A percentile compares a stretch with the other conserved stretches of the same genome.
These are phyloP conservation scores for Synanthedon andrenaeformis DNA, from an alignment of 2,888 invertebrate genomes.

Conservation along the genomic window DNA sequence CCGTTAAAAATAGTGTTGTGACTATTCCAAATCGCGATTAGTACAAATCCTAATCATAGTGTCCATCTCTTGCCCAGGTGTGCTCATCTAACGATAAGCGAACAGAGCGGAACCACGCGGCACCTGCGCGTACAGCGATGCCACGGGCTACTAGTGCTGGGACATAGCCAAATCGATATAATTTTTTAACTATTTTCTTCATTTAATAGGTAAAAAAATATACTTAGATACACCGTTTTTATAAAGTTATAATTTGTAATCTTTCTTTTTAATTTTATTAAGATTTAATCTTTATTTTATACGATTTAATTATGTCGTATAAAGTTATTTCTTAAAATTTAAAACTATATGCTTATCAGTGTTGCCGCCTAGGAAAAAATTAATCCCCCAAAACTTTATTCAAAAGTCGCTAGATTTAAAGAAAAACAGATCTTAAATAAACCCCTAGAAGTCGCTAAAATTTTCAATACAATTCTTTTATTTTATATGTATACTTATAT, in stretches of 20 bases:
- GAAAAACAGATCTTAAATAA: too few relatives aligned
- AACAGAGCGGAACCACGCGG: slow-evolving; percentile 48
- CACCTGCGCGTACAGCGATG: slow-evolving; percentile 51
- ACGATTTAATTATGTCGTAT: too few relatives aligned
- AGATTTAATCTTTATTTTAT: too few relatives aligned
- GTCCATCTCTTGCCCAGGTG: slow-evolving; percentile 12
- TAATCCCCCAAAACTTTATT: too few relatives aligned
- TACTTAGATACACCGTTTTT: not conserved
- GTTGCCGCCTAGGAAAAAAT: too few relatives aligned
- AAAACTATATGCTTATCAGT: too few relatives aligned
- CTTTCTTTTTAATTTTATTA: not conserved
- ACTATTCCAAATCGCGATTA: slow-evolving; percentile 13
- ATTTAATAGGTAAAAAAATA: not conserved
- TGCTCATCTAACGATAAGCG: slow-evolving; percentile 28
- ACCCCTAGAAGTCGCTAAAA: too few relatives aligned
- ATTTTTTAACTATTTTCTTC: not conserved
- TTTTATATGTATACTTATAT: too few relatives aligned
- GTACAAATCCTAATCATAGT: slow-evolving; percentile 26
- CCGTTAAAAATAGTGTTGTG: not conserved
- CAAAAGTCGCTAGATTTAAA: too few relatives aligned
- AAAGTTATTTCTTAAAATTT: too few relatives aligned
- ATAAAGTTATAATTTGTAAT: not conserved
- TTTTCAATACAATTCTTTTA: too few relatives aligned
- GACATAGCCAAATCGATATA: slow-evolving; percentile 5
- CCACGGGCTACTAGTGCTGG: slow-evolving; percentile 30